Evolutionary conservation across 1,140 invertebrate genomes (phyloP).

Genomic region (Mya arenaria): DNA sequence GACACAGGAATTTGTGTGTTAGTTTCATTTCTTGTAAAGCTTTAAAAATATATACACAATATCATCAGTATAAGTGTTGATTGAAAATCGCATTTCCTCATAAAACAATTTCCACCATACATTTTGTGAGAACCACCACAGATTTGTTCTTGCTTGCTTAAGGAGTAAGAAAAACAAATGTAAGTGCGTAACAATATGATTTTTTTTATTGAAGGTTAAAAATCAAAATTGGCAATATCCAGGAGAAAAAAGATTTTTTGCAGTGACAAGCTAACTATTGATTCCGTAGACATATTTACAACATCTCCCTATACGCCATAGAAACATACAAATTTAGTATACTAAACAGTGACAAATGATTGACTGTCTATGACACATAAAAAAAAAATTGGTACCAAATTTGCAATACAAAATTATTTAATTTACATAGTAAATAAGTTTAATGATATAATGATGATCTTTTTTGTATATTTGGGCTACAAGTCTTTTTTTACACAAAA

Average conservation of each 20-base stretch:
- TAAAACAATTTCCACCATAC: too few species aligned
- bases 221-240: conserved; percentile 59
- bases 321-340: conserved; percentile 40
- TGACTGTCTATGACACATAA: conserved; percentile 53
- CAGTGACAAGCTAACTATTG: conserved; percentile 44
- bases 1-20: too few species aligned
- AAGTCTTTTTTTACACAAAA: conserved; percentile 48
- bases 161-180: conserved; percentile 34
- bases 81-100: too few species aligned
- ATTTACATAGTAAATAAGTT: conserved; percentile 55
- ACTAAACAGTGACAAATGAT: conserved; percentile 47
- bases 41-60: too few species aligned
- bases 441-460: conserved; percentile 45
- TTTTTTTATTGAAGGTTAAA: conserved; percentile 61
- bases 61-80: too few species aligned
- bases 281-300: conserved; percentile 40
- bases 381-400: conserved; percentile 50
- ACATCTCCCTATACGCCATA: conserved; percentile 35
- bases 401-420: conserved; percentile 43
- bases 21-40: too few species aligned
- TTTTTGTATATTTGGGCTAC: conserved; percentile 34
- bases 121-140: too few species aligned
- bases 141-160: too few species aligned
- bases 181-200: conserved; percentile 40
- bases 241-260: conserved; percentile 40